phyloP scores from a whole-genome alignment of 2,888 invertebrate species.

The Sinopyrophorus schimmeli region DNA sequence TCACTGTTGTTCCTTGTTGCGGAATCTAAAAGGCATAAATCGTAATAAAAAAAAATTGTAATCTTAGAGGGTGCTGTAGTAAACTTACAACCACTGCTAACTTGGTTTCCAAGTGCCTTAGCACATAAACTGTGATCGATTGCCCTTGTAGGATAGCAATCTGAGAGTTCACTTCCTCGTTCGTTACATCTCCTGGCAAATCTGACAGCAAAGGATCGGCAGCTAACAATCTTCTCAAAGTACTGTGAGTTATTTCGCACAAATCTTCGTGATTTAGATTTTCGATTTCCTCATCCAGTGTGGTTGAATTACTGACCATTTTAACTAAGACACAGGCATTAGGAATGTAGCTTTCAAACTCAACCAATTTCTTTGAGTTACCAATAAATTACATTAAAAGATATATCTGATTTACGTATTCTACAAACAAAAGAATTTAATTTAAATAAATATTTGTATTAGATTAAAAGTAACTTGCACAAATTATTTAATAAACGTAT shows the following conservation, averaged over 20 bases:
- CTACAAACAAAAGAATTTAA: too few relatives aligned
- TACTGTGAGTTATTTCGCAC: conserved; percentile 64
- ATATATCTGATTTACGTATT: too few relatives aligned
- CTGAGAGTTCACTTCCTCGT: conserved; percentile 75
- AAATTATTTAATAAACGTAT: too few relatives aligned
- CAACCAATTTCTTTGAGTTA: too few relatives aligned
- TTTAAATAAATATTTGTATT: too few relatives aligned
- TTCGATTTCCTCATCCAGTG: conserved; percentile 50
- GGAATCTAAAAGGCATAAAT: conserved; percentile 61
- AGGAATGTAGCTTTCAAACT: too few relatives aligned
- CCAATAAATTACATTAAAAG: too few relatives aligned
- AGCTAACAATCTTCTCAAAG: conserved; percentile 62
- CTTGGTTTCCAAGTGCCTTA: conserved; percentile 67
- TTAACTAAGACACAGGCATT: too few relatives aligned
- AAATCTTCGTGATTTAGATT: conserved; percentile 65
- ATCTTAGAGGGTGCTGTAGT: too few relatives aligned
- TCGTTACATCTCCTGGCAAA: conserved; percentile 72
- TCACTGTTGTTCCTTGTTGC: conserved; percentile 69
- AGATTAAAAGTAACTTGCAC: too few relatives aligned
- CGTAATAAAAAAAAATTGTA: background rate
- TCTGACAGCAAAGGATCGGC: conserved; percentile 69
- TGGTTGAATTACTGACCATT: conserved; percentile 15
- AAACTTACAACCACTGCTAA: conserved; percentile 77
- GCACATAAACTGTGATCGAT: conserved; percentile 73
- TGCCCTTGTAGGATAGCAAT: conserved; percentile 79